Percentiles rank a stretch among this genome's conserved stretches.
These are phyloP conservation scores for Seriola aureovittata DNA, from an alignment of 2,113 vertebrate species.

Conservation along the genomic window DNA sequence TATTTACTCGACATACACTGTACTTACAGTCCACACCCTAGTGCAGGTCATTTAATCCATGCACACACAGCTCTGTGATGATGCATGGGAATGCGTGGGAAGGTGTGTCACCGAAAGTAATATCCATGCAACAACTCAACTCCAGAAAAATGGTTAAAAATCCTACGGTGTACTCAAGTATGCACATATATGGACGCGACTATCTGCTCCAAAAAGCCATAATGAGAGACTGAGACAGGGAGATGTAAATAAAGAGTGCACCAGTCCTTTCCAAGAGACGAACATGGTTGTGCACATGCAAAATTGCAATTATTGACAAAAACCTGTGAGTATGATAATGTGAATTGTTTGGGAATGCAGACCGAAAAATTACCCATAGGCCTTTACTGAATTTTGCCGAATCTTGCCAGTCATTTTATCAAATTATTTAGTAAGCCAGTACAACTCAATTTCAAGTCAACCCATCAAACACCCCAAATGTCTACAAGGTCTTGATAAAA, in stretches of 20 bases:
- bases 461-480: background rate
- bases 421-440: too few species aligned
- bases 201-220: background rate
- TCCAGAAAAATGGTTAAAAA: conserved; percentile 1
- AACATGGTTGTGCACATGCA: background rate
- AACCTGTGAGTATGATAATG: background rate
- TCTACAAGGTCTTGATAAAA: background rate
- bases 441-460: too few species aligned
- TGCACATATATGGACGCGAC: background rate
- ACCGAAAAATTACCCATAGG: background rate
- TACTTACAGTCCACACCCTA: background rate
- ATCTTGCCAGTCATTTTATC: too few species aligned
- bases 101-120: background rate
- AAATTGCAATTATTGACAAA: background rate
- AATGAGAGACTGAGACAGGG: background rate
- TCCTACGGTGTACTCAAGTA: background rate
- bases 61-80: background rate
- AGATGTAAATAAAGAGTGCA: background rate
- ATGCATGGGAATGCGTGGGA: background rate
- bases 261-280: background rate
- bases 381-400: background rate
- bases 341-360: background rate
- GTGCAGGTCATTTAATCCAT: background rate
- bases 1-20: background rate
- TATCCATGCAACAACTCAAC: background rate